phyloP scores from a whole-genome alignment of 92 coral and sea anemone genomes.

The Actinostola sp. region DNA sequence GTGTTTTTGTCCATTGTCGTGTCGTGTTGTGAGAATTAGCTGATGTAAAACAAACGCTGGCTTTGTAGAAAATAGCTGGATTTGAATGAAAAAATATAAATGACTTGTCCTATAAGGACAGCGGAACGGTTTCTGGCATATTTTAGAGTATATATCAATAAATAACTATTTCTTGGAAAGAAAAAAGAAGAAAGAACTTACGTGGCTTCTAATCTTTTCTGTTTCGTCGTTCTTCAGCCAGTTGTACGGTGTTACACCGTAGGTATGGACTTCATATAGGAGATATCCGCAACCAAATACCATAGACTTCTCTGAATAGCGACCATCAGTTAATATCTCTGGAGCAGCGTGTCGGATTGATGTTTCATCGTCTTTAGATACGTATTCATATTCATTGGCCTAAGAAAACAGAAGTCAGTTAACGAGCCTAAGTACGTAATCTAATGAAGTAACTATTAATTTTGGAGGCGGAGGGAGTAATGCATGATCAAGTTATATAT shows the following conservation, averaged over 20 bases:
- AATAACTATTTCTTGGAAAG: background rate
- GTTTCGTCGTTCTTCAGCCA: background rate
- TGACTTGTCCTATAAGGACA: background rate
- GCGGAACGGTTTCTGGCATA: background rate
- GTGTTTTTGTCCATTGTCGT: too few species aligned
- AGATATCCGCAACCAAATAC: background rate
- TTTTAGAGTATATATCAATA: background rate
- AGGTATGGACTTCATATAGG: slow-evolving; percentile 16
- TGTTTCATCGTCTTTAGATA: background rate
- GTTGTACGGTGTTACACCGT: slow-evolving; percentile 23
- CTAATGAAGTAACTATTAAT: background rate
- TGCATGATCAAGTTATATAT: too few species aligned
- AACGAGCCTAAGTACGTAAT: background rate
- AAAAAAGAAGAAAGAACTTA: background rate
- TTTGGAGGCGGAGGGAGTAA: background rate
- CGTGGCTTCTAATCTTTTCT: slow-evolving; percentile 10
- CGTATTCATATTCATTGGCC: slow-evolving; percentile 6
- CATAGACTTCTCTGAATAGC: slow-evolving; percentile 16
- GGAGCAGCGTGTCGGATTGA: slow-evolving; percentile 15
- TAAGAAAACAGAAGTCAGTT: background rate
- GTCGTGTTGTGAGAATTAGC: too few species aligned
- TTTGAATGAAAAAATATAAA: too few species aligned
- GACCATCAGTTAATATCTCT: slow-evolving; percentile 7
- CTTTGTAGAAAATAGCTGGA: too few species aligned
- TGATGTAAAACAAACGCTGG: too few species aligned